Percentiles rank a stretch among this genome's conserved stretches.
Evolutionary conservation across 53 echinoderm and acorn worm species (phyloP).

Genomic region (Holothuria leucospilota): DNA sequence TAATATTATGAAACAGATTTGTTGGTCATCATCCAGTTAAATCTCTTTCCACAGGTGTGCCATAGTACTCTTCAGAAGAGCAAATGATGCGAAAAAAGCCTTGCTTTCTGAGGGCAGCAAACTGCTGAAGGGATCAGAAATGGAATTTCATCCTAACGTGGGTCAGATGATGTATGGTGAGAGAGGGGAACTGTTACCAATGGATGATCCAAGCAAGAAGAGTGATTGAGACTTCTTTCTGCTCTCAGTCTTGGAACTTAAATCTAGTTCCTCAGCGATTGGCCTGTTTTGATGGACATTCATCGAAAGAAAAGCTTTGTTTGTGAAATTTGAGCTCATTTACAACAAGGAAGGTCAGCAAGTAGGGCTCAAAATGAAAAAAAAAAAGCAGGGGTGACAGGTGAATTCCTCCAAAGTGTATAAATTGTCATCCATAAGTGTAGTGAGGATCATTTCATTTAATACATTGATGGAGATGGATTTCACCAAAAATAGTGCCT

Average conservation of each 20-base stretch:
- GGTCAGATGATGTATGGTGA: slow-evolving; percentile 5
- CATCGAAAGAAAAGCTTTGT: too few relatives aligned
- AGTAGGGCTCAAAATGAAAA: too few relatives aligned
- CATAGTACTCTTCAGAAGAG: neutral
- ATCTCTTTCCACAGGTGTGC: neutral
- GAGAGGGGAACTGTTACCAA: neutral
- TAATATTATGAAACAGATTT: too few relatives aligned
- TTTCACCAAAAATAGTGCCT: too few relatives aligned
- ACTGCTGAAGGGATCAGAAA: slow-evolving; percentile 7
- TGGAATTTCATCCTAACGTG: neutral
- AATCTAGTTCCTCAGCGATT: neutral
- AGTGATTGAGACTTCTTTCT: neutral
- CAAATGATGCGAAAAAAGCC: neutral
- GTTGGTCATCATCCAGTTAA: neutral
- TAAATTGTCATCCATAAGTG: neutral
- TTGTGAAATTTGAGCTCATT: too few relatives aligned
- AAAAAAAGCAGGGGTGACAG: too few relatives aligned
- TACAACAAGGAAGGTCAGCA: too few relatives aligned
- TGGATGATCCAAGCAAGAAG: neutral
- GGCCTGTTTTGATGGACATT: too few relatives aligned
- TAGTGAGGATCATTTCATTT: too few relatives aligned
- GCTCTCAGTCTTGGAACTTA: neutral
- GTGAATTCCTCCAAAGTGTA: neutral
- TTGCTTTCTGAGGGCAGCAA: neutral
- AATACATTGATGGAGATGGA: too few relatives aligned